Percentiles rank a stretch among this genome's conserved stretches.
These are phyloP conservation scores for Felis chaus DNA, from an alignment of 2,113 vertebrate species.

Conservation along the genomic window DNA sequence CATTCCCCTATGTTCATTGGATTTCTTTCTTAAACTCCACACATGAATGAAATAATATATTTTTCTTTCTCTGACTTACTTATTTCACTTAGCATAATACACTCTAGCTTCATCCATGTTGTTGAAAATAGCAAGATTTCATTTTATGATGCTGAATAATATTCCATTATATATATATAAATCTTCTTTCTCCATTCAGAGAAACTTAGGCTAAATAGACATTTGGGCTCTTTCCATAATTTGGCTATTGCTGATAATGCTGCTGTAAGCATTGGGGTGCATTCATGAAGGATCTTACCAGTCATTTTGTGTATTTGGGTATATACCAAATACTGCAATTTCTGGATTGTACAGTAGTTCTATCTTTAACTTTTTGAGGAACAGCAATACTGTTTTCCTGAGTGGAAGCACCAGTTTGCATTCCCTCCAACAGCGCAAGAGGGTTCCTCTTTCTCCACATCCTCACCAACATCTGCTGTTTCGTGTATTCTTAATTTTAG, in stretches of 20 bases:
- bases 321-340: background rate
- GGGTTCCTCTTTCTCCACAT: background rate
- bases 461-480: background rate
- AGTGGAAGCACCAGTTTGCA: no score
- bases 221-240: background rate
- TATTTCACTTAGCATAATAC: background rate
- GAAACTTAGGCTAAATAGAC: background rate
- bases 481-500: background rate
- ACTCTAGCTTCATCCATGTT: background rate
- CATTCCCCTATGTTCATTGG: background rate
- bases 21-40: background rate
- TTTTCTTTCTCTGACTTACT: background rate
- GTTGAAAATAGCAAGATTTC: background rate
- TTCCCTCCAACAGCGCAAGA: background rate
- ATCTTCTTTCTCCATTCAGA: background rate
- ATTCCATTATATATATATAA: background rate
- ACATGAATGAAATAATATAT: background rate
- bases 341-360: no score
- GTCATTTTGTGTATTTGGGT: background rate
- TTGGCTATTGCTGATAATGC: background rate
- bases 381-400: no score
- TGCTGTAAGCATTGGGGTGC: background rate
- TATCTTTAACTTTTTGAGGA: no score
- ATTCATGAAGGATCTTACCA: background rate
- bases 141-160: background rate